Evolutionary conservation across 1,140 invertebrate species (phyloP).

Genomic region (Dryas iulia): DNA sequence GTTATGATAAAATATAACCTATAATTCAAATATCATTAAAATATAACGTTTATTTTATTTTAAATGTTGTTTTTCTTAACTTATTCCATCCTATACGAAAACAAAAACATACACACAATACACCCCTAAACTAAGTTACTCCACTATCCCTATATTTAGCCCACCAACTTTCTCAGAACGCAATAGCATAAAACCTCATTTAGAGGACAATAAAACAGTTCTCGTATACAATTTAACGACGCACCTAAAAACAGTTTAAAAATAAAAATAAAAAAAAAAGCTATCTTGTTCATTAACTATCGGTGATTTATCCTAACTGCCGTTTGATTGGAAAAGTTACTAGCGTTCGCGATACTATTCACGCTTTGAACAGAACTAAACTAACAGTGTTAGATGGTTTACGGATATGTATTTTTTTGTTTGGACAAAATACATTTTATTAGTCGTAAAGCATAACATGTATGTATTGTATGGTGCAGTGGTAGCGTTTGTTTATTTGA

Average conservation of each 20-base stretch:
- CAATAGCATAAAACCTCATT: constrained; percentile 55
- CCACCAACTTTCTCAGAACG: constrained; percentile 34
- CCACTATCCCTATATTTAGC: neutral
- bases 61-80: too few species aligned
- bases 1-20: too few species aligned
- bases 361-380: constrained; percentile 35
- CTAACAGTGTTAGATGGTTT: constrained; percentile 25
- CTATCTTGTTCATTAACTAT: constrained; percentile 37
- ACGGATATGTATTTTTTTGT: constrained; percentile 19
- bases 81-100: too few species aligned
- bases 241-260: constrained; percentile 35
- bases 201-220: constrained; percentile 66
- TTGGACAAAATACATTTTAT: constrained; percentile 4
- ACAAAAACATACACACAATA: neutral
- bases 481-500: neutral
- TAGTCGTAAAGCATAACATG: neutral
- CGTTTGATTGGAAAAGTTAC: constrained; percentile 31
- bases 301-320: constrained; percentile 40
- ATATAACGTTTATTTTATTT: too few species aligned
- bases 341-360: constrained; percentile 32
- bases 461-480: neutral
- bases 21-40: too few species aligned
- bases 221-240: constrained; percentile 56
- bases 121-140: neutral
- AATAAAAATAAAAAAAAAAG: constrained; percentile 48